Evolutionary conservation across 1,140 invertebrate genomes (phyloP).

Genomic region (Drosophila bifasciata): DNA sequence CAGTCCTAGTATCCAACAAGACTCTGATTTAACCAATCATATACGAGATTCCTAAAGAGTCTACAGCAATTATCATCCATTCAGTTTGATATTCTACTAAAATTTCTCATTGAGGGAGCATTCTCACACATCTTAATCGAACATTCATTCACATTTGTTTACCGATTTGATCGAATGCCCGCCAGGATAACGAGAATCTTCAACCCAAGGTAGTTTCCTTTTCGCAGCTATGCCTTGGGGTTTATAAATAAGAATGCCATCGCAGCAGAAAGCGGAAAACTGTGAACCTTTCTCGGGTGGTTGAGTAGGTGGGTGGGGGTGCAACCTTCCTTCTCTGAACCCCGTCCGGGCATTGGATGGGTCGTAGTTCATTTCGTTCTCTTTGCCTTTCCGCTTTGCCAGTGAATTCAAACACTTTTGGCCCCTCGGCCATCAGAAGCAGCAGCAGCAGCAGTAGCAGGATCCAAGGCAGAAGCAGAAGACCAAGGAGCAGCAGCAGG

Average conservation of each 20-base stretch:
- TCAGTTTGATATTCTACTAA: background rate
- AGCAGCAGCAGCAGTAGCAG: constrained; percentile 47
- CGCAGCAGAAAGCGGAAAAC: constrained; percentile 55
- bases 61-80: background rate
- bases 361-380: constrained; percentile 80
- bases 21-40: no score
- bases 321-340: constrained; percentile 37
- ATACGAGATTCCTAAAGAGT: no score
- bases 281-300: constrained; percentile 47
- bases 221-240: constrained; percentile 31
- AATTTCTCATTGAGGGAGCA: background rate
- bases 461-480: background rate
- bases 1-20: no score
- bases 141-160: constrained; percentile 38
- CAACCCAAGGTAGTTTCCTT: constrained; percentile 48
- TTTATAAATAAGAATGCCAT: constrained; percentile 59
- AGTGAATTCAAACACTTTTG: constrained; percentile 80
- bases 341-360: constrained; percentile 46
- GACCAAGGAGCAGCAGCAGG: constrained; percentile 16
- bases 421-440: constrained; percentile 55
- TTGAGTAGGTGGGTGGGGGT: constrained; percentile 3
- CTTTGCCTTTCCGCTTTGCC: constrained; percentile 79
- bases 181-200: constrained; percentile 46
- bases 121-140: background rate
- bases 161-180: constrained; percentile 51